phyloP scores from a whole-genome alignment of 2,797 vertebrate species.

The Buphagus erythrorhynchus region DNA sequence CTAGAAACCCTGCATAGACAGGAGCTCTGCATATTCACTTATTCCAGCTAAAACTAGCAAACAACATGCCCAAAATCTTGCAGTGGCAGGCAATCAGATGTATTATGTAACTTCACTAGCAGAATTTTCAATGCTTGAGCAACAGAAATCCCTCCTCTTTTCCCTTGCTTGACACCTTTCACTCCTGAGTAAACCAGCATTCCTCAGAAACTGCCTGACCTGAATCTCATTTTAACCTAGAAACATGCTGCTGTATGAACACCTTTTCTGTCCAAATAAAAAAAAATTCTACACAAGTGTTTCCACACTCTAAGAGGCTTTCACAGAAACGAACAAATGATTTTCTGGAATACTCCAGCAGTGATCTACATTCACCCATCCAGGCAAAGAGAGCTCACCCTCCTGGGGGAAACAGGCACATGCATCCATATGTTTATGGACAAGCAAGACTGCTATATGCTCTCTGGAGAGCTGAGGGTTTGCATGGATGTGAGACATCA shows the following conservation, averaged over 20 bases:
- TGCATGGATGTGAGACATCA: not conserved
- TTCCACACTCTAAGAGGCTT: not conserved
- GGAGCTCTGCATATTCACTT: not conserved
- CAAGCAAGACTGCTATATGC: rapidly evolving
- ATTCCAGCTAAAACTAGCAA: not conserved
- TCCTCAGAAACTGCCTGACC: not conserved
- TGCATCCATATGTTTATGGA: not conserved
- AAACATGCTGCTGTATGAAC: not conserved
- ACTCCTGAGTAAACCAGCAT: not conserved
- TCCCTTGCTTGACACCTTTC: not conserved
- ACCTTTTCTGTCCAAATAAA: not conserved
- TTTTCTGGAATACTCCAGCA: not conserved
- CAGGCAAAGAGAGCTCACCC: not conserved
- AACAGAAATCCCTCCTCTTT: not conserved
- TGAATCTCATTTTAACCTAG: not conserved
- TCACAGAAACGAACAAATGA: not conserved
- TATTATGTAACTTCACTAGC: not conserved
- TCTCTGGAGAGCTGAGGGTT: not conserved
- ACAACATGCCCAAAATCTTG: not conserved
- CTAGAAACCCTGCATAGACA: not conserved
- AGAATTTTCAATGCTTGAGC: not conserved
- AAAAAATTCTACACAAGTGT: not conserved
- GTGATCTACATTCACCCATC: not conserved
- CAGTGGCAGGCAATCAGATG: not conserved
- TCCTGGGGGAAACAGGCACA: not conserved